These are phyloP conservation scores for Cinclus cinclus DNA, from an alignment of 2,113 vertebrate species.

Conservation along the genomic window DNA sequence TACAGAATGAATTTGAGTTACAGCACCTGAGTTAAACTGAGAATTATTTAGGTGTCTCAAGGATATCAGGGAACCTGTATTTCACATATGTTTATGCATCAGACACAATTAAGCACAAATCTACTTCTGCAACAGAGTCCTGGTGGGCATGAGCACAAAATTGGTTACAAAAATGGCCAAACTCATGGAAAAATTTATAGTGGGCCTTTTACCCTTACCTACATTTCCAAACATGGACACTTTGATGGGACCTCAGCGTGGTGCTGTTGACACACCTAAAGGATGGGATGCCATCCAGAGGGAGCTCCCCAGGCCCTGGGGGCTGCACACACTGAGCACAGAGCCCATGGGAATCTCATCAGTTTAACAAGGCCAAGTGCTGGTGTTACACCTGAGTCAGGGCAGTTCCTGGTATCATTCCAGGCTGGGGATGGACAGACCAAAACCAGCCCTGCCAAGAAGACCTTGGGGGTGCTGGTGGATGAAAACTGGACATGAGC, in stretches of 20 bases:
- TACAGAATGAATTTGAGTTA: neutral
- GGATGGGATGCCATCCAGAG: neutral
- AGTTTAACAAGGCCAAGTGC: neutral
- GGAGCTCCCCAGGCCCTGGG: neutral
- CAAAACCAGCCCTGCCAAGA: neutral
- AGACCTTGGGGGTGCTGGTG: neutral
- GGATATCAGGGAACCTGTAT: neutral
- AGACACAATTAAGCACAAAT: neutral
- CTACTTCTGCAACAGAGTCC: neutral
- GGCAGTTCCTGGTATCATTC: fast-evolving
- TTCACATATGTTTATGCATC: neutral
- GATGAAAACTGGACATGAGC: neutral
- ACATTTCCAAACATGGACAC: neutral
- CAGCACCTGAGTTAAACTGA: neutral
- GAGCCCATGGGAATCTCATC: neutral
- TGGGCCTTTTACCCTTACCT: neutral
- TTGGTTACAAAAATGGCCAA: neutral
- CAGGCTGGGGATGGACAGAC: neutral
- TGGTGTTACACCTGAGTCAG: neutral
- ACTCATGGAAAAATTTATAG: neutral
- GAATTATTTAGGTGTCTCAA: neutral
- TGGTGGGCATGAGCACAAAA: neutral
- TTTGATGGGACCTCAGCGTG: neutral
- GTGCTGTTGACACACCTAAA: neutral
- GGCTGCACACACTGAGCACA: neutral